Conservation (phyloP, 2,113 vertebrate species). For the Butorides virescens region DNA sequence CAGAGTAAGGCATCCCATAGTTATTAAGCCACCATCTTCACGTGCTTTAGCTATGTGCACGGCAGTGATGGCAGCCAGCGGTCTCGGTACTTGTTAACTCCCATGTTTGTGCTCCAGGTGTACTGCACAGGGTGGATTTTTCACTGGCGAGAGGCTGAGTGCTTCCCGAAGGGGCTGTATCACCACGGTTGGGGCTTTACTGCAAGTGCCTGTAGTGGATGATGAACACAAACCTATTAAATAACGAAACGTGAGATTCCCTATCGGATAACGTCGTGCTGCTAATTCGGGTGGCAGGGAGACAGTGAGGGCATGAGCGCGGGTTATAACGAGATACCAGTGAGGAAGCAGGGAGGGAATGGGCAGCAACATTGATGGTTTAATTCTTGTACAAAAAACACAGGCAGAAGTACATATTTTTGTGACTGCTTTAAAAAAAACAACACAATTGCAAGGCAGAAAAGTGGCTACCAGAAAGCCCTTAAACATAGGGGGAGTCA, state of each 20-base stretch:
- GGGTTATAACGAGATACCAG: neutral
- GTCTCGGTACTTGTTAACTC: neutral
- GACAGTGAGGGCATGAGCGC: neutral
- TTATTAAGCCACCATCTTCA: neutral
- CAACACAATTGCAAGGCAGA: neutral
- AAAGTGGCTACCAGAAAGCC: neutral
- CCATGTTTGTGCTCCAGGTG: neutral
- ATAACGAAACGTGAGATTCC: conserved; percentile 30
- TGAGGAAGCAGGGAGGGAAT: neutral
- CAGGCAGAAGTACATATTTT: neutral
- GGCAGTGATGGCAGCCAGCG: neutral
- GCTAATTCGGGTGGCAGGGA: conserved; percentile 29
- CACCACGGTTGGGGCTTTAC: neutral
- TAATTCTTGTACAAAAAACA: neutral
- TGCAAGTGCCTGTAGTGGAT: neutral
- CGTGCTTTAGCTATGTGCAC: rapidly evolving
- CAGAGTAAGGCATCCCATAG: neutral
- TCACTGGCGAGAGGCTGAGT: neutral
- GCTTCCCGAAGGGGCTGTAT: neutral
- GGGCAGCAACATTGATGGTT: rapidly evolving
- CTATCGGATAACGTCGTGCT: neutral
- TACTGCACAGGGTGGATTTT: neutral
- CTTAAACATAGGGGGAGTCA: neutral
- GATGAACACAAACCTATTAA: conserved; percentile 19
- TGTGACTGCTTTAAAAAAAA: neutral